Evolutionary conservation across 2,797 vertebrate species (phyloP), one percentile per base, ranked within the genome.

Genomic region (Pipistrellus pygmaeus): DNA sequence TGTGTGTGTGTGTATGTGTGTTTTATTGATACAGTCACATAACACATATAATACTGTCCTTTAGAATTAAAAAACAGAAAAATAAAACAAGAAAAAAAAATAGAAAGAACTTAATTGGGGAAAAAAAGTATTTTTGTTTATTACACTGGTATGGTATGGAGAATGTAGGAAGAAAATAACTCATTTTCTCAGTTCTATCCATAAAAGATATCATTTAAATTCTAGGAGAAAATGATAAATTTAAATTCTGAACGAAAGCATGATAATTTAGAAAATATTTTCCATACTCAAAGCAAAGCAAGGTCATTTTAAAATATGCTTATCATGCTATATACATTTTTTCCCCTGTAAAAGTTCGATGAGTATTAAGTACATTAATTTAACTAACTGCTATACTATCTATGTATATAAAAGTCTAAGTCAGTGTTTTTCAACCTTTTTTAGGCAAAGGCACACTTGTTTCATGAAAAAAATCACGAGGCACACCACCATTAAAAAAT

Each of bases 121-220:
- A 88, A 35, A 32, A 90, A 51, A 51, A 35, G 20, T 60, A 38
- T 66, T 91, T 95, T 92, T 55, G 62, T 73, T 55, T 86, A 84
- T 68, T 92, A 41, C 0, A 73, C 27, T 84, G 48, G 21, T 62
- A 60, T 62, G 27, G 18, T 77, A 82, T 6, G 53, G n/a, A 90
- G 48, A 85, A 82, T 41, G 20, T 53, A 53, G 20, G 32, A 81
- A 82, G 21, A 25, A 20, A n/a, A 68, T 53, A 75, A 75, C 11
- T 27, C 2, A 78, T 80, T 69, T 85, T 83, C 17, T 48, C 12
- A 86, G 41, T 71, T 2, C 38, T 8, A 64, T 30, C 41, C 38
- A 92, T 75, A 92, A 95, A 90, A 82, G 2, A 81, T 55, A 64
- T 38, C 86, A 62, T 76, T 85, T 95, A 87, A 89, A 69, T 82